Percentiles rank a stretch among this genome's conserved stretches.
Conservation (phyloP, 2,888 invertebrate genomes). For the Ariolimax columbianus region DNA sequence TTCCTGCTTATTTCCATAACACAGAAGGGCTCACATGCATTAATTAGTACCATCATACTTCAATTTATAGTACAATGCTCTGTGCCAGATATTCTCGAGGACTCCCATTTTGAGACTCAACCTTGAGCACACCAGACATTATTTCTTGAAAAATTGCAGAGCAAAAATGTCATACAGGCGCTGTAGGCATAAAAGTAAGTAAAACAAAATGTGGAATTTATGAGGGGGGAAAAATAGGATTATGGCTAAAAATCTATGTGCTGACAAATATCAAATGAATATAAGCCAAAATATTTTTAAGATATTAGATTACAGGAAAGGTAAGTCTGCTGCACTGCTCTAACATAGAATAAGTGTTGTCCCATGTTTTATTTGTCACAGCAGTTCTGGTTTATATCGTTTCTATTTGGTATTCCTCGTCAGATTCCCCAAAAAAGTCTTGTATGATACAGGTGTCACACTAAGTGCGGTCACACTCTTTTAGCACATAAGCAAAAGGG, state of each 20-base stretch:
- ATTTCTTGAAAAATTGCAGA: constrained; percentile 37
- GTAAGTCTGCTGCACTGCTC: background rate
- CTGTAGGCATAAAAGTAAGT: constrained; percentile 42
- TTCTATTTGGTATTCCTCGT: background rate
- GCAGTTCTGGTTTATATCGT: background rate
- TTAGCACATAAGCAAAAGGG: constrained; percentile 18
- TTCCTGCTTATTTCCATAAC: background rate
- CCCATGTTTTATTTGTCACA: background rate
- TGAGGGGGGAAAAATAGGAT: background rate
- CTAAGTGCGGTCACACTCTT: background rate
- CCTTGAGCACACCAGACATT: constrained; percentile 21
- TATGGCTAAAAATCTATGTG: background rate
- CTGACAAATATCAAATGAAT: background rate
- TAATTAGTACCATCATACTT: background rate
- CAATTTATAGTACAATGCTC: background rate
- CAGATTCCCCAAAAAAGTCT: background rate
- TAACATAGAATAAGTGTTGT: background rate
- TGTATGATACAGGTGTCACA: background rate
- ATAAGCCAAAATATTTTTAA: background rate
- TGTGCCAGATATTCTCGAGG: constrained; percentile 32
- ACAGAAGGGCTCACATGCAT: constrained; percentile 27
- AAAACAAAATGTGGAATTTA: background rate
- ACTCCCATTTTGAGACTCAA: constrained; percentile 28
- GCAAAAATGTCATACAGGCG: constrained; percentile 46
- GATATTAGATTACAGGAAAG: background rate